Conservation (phyloP, 2,113 vertebrate species). For the Gadus chalcogrammus region DNA sequence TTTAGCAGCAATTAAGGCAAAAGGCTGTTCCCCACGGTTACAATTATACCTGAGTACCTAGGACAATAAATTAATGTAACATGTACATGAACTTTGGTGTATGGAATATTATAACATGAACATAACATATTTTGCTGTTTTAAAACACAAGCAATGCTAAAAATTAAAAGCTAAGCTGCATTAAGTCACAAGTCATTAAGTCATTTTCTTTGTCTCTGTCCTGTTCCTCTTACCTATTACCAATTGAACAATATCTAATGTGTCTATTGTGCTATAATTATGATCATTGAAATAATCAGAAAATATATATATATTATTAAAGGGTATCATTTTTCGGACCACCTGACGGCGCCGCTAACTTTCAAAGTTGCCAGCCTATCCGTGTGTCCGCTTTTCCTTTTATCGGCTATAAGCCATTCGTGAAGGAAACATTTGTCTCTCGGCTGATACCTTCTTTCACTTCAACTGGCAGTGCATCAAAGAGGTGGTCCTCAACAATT, state of each 20-base stretch:
- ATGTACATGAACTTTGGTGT: constrained; percentile 45
- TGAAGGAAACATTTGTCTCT: constrained; percentile 79
- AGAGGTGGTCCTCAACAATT: constrained; percentile 93
- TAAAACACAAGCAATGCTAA: constrained; percentile 21
- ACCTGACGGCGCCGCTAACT: constrained; percentile 15
- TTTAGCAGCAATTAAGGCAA: constrained; percentile 65
- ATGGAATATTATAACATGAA: constrained; percentile 22
- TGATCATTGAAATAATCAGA: too few species aligned
- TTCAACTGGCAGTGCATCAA: constrained; percentile 88
- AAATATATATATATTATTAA: not conserved
- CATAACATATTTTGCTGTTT: constrained; percentile 14
- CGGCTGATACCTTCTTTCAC: constrained; percentile 88
- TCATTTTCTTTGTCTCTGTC: not conserved
- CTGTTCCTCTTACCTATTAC: too few species aligned
- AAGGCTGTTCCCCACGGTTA: constrained; percentile 56
- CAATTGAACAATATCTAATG: too few species aligned
- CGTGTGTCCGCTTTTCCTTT: not conserved
- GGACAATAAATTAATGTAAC: constrained; percentile 30
- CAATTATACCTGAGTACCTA: constrained; percentile 65
- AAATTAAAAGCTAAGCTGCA: constrained; percentile 11
- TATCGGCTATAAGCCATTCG: constrained; percentile 80
- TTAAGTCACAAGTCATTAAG: constrained; percentile 1
- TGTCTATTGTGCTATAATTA: too few species aligned
- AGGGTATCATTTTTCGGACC: not conserved
- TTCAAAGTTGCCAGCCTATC: constrained; percentile 7